These are phyloP conservation scores for Polypedilum pembai DNA, from an alignment of 1,140 invertebrate species.

Conservation along the genomic window DNA sequence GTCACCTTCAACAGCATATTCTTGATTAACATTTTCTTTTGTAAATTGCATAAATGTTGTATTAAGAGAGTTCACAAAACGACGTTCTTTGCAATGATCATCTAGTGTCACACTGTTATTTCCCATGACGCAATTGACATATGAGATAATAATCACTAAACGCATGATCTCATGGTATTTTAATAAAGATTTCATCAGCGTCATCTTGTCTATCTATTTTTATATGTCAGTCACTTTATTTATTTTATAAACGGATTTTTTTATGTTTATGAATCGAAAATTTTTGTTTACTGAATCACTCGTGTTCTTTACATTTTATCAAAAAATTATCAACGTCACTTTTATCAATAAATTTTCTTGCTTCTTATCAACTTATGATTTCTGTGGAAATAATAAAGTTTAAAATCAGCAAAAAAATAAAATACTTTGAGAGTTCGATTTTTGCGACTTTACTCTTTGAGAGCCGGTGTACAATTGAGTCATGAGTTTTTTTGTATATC, in stretches of 20 bases:
- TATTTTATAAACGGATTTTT: no score
- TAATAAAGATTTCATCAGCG: background rate
- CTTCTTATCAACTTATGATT: no score
- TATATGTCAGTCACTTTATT: background rate
- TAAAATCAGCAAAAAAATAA: no score
- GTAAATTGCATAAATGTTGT: constrained; percentile 54
- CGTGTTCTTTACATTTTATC: no score
- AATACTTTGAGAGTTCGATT: background rate
- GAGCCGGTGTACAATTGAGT: background rate
- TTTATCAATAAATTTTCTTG: no score
- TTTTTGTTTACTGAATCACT: no score
- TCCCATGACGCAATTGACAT: background rate
- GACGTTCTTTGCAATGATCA: background rate
- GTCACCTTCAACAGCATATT: constrained; percentile 57
- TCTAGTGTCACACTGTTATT: background rate
- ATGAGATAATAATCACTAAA: background rate
- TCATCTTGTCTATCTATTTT: constrained; percentile 10
- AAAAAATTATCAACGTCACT: no score
- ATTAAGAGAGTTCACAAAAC: constrained; percentile 37
- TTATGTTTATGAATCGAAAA: background rate
- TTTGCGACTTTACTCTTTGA: constrained; percentile 12
- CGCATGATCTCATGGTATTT: background rate
- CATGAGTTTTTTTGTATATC: background rate
- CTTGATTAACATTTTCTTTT: constrained; percentile 56
- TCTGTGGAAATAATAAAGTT: no score